These are phyloP conservation scores for Syndactyla subalaris DNA, from an alignment of 2,797 vertebrate genomes.

Conservation along the genomic window DNA sequence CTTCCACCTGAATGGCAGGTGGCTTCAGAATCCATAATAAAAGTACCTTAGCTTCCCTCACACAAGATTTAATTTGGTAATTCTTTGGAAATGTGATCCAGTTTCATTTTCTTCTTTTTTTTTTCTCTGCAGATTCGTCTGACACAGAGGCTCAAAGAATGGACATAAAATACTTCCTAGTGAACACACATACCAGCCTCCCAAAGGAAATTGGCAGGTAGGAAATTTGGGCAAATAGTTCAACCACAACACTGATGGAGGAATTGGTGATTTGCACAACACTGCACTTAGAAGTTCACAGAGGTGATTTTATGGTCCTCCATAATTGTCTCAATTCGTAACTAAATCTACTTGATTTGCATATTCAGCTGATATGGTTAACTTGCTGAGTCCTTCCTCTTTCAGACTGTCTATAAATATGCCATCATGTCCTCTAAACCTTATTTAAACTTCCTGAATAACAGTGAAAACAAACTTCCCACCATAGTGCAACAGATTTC, in stretches of 20 bases:
- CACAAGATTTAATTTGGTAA: background rate
- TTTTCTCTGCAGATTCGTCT: background rate
- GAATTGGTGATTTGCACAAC: background rate
- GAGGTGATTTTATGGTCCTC: background rate
- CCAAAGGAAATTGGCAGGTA: background rate
- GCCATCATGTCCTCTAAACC: background rate
- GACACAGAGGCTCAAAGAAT: background rate
- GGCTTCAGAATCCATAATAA: background rate
- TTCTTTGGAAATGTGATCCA: background rate
- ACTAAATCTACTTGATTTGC: background rate
- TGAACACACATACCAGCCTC: background rate
- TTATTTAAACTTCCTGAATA: slow-evolving; percentile 9
- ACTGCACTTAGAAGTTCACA: background rate
- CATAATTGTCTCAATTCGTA: background rate
- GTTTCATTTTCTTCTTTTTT: background rate
- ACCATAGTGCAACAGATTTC: background rate
- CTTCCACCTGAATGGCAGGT: background rate
- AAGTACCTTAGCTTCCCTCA: background rate
- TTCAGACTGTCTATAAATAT: slow-evolving; percentile 2
- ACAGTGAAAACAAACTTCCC: background rate
- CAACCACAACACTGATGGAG: background rate
- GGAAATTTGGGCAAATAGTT: background rate
- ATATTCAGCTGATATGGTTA: background rate
- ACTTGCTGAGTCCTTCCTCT: background rate
- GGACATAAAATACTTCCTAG: background rate